Conservation (phyloP, 2,888 invertebrate species). For the Dugesia japonica region DNA sequence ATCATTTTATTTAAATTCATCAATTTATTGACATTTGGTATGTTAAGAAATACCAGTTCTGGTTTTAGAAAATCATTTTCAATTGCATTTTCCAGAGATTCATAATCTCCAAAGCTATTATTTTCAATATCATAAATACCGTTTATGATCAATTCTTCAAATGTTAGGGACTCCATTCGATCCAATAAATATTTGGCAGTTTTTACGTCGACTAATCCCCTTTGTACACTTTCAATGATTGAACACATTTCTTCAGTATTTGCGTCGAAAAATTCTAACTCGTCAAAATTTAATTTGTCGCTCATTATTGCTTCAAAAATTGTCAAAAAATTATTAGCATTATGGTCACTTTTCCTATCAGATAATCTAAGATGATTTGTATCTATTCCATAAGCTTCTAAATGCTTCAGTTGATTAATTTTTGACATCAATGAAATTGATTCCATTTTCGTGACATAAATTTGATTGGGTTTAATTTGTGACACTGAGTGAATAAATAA, state of each 20-base stretch:
- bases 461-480: neutral
- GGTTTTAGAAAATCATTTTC: neutral
- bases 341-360: neutral
- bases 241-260: neutral
- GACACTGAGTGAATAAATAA: neutral
- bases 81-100: neutral
- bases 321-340: neutral
- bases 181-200: neutral
- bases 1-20: constrained; percentile 2
- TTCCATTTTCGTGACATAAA: neutral
- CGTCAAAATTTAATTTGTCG: neutral
- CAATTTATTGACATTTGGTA: neutral
- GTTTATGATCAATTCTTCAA: neutral
- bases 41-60: neutral
- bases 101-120: neutral
- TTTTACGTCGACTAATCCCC: neutral
- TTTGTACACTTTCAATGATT: neutral
- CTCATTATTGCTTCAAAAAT: constrained; percentile 1
- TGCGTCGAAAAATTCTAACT: neutral
- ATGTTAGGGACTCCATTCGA: neutral
- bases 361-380: neutral
- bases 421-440: neutral
- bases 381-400: neutral
- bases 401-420: neutral
- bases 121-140: neutral